Evolutionary conservation across 1,140 invertebrate species (phyloP).

Genomic region (Sitobion miscanthi): DNA sequence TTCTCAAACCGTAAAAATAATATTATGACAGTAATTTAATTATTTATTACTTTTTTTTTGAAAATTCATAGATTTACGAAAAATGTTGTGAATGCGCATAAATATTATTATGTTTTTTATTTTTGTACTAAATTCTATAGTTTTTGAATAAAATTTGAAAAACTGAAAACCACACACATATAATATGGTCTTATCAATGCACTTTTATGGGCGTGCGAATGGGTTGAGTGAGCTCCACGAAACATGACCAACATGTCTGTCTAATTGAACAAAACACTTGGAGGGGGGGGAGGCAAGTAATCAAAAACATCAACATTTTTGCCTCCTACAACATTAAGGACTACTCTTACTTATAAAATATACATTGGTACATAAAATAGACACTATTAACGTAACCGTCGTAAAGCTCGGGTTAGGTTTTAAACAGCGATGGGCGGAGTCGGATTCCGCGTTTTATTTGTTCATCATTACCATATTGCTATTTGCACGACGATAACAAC

Average conservation of each 20-base stretch:
- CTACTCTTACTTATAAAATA: neutral
- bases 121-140: neutral
- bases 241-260: neutral
- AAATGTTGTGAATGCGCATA: neutral
- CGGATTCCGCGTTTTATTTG: neutral
- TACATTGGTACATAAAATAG: neutral
- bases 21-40: neutral
- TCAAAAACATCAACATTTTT: neutral
- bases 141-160: neutral
- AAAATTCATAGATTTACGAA: neutral
- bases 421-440: neutral
- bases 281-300: neutral
- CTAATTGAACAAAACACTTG: neutral
- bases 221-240: neutral
- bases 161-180: neutral
- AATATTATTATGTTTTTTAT: neutral
- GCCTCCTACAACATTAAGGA: neutral
- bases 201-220: neutral
- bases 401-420: neutral
- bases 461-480: neutral
- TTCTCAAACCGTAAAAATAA: neutral
- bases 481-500: neutral
- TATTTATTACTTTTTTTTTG: neutral
- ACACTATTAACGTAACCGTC: neutral
- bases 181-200: no score